These are phyloP conservation scores for Pristionchus entomophagus DNA, from an alignment of 2,888 invertebrate genomes.

Conservation along the genomic window DNA sequence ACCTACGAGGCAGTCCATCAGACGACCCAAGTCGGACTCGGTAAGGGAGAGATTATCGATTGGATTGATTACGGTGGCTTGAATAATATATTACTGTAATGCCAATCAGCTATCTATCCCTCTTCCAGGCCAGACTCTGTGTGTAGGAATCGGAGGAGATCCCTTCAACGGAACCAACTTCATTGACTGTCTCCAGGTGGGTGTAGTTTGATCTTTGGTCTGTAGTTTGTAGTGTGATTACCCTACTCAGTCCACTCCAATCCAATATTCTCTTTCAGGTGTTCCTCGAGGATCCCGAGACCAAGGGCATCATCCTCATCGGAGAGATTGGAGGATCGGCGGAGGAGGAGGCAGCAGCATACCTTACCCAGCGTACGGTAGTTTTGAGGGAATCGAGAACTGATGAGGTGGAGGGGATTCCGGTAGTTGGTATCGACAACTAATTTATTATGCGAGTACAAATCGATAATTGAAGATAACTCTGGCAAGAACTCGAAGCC, in stretches of 20 bases:
- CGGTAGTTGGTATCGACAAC: not conserved
- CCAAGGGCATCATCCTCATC: slow-evolving; percentile 90
- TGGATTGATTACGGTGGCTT: not conserved
- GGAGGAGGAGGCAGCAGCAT: slow-evolving; percentile 96
- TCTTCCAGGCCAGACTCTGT: slow-evolving; percentile 85
- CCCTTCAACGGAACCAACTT: slow-evolving; percentile 99
- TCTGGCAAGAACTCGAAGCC: slow-evolving; percentile 86
- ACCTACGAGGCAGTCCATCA: slow-evolving; percentile 99
- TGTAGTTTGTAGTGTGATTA: slow-evolving; percentile 87
- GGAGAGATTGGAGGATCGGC: slow-evolving; percentile 99
- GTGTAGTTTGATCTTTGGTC: not conserved
- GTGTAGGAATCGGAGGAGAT: slow-evolving; percentile 99
- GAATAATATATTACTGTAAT: not conserved
- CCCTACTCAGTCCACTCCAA: too few relatives aligned
- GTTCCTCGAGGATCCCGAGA: slow-evolving; percentile 85
- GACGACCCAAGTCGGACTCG: slow-evolving; percentile 85
- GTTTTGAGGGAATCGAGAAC: not conserved
- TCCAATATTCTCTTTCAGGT: not conserved
- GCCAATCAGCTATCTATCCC: not conserved
- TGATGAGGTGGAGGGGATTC: not conserved
- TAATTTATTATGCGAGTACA: not conserved
- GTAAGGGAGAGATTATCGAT: slow-evolving; percentile 44
- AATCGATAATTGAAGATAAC: slow-evolving; percentile 46
- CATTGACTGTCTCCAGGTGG: slow-evolving; percentile 83
- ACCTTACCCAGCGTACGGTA: slow-evolving; percentile 78